phyloP scores from a whole-genome alignment of 1,140 invertebrate genomes.

The Eueides isabella region DNA sequence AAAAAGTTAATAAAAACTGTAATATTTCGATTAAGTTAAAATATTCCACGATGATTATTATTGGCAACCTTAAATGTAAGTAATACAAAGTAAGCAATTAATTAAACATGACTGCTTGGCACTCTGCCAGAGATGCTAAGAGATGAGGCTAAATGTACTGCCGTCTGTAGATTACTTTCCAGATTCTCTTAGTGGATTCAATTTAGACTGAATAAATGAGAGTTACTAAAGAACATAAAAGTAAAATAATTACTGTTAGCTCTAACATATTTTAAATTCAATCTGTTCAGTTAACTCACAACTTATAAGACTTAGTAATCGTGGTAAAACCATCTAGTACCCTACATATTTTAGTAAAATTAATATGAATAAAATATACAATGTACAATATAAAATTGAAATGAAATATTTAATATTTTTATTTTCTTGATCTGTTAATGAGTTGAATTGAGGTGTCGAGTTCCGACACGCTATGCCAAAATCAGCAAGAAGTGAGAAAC shows the following conservation, averaged over 20 bases:
- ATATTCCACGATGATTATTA: constrained; percentile 6
- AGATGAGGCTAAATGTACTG: constrained; percentile 44
- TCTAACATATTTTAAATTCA: too few species aligned
- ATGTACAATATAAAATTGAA: too few species aligned
- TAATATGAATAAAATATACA: too few species aligned
- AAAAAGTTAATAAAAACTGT: not conserved
- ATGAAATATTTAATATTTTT: too few species aligned
- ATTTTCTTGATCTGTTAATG: too few species aligned
- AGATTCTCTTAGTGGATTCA: constrained; percentile 31
- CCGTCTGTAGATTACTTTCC: constrained; percentile 40
- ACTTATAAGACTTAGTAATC: too few species aligned
- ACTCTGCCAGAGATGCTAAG: constrained; percentile 52
- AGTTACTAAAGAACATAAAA: not conserved
- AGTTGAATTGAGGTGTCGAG: too few species aligned
- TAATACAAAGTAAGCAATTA: constrained; percentile 24
- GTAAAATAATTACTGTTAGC: not conserved
- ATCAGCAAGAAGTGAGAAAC: too few species aligned
- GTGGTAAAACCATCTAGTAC: too few species aligned
- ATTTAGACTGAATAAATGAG: constrained; percentile 29
- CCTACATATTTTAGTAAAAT: too few species aligned
- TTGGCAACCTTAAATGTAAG: not conserved
- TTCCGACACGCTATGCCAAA: too few species aligned
- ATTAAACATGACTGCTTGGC: constrained; percentile 40
- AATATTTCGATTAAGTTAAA: constrained; percentile 14
- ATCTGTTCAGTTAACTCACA: too few species aligned